A percentile compares a stretch with the other conserved stretches of the same genome.
These are phyloP conservation scores for Macrophya annulata DNA, from an alignment of 2,888 invertebrate species.

Conservation along the genomic window DNA sequence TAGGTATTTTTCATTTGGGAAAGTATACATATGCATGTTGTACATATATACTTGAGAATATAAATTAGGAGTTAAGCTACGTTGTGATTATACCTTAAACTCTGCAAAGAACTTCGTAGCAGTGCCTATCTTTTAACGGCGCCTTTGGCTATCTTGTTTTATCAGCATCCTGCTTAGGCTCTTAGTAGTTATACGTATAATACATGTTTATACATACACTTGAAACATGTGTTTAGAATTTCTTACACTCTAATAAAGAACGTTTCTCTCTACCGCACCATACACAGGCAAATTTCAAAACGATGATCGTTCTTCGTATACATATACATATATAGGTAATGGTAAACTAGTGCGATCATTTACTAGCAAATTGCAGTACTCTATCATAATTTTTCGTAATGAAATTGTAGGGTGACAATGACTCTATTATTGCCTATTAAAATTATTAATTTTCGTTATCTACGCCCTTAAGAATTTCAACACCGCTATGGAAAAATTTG, in stretches of 20 bases:
- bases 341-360: not conserved
- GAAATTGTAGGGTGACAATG: too few species aligned
- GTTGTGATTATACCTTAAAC: not conserved
- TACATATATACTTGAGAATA: not conserved
- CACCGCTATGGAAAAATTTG: too few species aligned
- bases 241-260: not conserved
- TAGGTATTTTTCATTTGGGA: not conserved
- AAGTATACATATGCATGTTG: not conserved
- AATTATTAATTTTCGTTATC: too few species aligned
- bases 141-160: constrained; percentile 29
- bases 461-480: too few species aligned
- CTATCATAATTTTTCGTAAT: not conserved
- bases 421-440: too few species aligned
- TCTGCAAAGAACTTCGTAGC: not conserved
- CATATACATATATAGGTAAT: too few species aligned
- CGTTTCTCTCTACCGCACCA: not conserved
- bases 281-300: not conserved
- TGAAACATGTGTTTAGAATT: not conserved
- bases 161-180: not conserved
- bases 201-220: not conserved
- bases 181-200: not conserved
- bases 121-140: constrained; percentile 13
- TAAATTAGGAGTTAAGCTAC: not conserved
- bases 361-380: not conserved
- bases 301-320: not conserved